These are phyloP conservation scores for Stictonetta naevosa DNA, from an alignment of 2,113 vertebrate species.

Conservation along the genomic window DNA sequence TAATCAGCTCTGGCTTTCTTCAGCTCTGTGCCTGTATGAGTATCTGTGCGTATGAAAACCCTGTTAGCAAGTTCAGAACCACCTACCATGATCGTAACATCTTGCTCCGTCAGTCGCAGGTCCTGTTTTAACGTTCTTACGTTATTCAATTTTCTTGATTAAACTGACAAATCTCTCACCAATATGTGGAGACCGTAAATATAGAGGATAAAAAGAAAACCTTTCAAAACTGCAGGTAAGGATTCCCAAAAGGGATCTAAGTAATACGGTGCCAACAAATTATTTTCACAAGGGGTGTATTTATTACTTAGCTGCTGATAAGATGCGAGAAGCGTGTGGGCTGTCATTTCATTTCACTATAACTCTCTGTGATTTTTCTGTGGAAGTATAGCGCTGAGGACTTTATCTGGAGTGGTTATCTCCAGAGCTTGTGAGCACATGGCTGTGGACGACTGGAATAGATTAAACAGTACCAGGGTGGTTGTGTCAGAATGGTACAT, in stretches of 20 bases:
- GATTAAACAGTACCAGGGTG: background rate
- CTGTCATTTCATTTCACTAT: background rate
- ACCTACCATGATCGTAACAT: background rate
- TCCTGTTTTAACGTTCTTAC: background rate
- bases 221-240: background rate
- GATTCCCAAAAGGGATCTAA: background rate
- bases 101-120: background rate
- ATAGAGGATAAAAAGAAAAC: background rate
- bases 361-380: background rate
- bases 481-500: background rate
- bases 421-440: background rate
- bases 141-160: background rate
- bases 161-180: background rate
- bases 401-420: background rate
- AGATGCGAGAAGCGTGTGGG: background rate
- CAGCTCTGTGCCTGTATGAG: background rate
- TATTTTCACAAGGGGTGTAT: background rate
- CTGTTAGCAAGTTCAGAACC: background rate
- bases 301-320: slow-evolving; percentile 23
- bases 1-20: background rate
- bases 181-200: background rate
- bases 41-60: background rate
- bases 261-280: background rate
- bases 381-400: background rate
- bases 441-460: background rate